These are phyloP conservation scores for Pteropus alecto DNA, from an alignment of 2,113 vertebrate species.

Conservation along the genomic window DNA sequence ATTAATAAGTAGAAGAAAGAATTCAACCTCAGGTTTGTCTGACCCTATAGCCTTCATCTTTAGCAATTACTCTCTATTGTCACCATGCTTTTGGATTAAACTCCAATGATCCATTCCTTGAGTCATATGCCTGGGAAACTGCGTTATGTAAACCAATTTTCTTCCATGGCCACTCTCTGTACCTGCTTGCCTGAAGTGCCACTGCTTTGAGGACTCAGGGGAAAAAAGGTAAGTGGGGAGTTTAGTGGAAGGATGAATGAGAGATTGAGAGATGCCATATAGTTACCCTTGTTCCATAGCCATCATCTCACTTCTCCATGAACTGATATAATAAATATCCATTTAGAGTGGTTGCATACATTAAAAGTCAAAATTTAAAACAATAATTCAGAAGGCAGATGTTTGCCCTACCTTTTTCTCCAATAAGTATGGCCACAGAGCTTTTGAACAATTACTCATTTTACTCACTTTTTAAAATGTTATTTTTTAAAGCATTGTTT, in stretches of 20 bases:
- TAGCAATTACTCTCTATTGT: neutral
- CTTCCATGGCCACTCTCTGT: neutral
- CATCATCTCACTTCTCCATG: neutral
- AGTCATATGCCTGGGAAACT: neutral
- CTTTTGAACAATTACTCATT: neutral
- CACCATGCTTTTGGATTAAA: neutral
- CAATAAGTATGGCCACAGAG: neutral
- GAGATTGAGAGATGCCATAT: neutral
- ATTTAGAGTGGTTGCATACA: neutral
- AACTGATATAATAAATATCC: neutral
- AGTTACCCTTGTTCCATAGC: neutral
- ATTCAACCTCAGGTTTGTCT: neutral
- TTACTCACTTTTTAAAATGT: neutral
- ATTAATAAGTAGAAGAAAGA: neutral
- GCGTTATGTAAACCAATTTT: neutral
- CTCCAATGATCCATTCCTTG: neutral
- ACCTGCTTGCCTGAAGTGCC: neutral
- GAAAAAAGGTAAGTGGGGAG: neutral
- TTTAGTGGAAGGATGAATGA: neutral
- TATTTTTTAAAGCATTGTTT: neutral
- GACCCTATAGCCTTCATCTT: neutral
- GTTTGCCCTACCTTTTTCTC: slow-evolving; percentile 49
- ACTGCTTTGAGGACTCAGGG: neutral
- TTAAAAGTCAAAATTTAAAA: neutral
- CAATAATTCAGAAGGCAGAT: slow-evolving; percentile 34